phyloP scores from a whole-genome alignment of 2,113 vertebrate species.

The Manacus vitellinus region DNA sequence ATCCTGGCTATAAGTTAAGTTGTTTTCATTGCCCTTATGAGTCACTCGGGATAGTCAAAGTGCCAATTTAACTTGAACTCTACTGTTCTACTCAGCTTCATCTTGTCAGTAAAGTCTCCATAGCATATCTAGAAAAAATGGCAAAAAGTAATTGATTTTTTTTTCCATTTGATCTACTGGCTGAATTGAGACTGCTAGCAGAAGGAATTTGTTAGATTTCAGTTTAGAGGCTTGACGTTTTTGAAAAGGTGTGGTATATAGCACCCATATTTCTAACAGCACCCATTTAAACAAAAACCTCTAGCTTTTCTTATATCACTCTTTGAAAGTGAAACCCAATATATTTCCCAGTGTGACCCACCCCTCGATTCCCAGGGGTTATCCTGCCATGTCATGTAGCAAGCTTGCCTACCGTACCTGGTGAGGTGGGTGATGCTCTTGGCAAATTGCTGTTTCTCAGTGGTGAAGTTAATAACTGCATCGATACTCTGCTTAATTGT shows the following conservation, averaged over 20 bases:
- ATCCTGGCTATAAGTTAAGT: neutral
- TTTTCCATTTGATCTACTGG: neutral
- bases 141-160: neutral
- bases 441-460: neutral
- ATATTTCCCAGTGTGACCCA: neutral
- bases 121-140: neutral
- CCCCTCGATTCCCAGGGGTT: neutral
- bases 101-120: neutral
- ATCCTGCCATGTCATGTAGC: fast-evolving
- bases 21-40: neutral
- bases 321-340: neutral
- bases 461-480: neutral
- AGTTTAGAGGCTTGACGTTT: neutral
- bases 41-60: neutral
- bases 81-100: neutral
- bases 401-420: neutral
- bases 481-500: neutral
- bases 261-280: neutral
- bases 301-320: neutral
- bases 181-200: neutral
- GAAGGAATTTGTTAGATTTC: neutral
- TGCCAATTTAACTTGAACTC: neutral
- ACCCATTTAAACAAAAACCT: neutral
- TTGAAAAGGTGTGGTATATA: neutral
- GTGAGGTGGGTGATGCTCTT: neutral